These are phyloP conservation scores for Neoarius graeffei DNA, from an alignment of 2,113 vertebrate species.

Conservation along the genomic window DNA sequence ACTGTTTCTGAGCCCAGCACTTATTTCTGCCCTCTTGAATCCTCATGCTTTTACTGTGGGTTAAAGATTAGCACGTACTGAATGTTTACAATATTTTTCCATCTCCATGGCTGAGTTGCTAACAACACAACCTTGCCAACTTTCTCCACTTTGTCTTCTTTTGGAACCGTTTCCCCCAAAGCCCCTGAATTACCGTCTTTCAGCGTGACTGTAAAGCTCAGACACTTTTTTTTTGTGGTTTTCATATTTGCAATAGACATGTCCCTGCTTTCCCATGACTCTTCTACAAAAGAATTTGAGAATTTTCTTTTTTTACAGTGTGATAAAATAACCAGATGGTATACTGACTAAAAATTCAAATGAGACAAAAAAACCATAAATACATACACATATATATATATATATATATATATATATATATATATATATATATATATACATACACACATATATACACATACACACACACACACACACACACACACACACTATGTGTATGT, in stretches of 20 bases:
- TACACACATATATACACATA: not conserved
- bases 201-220: constrained; percentile 14
- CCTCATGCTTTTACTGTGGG: constrained; percentile 22
- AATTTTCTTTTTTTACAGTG: not conserved
- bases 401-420: too few relatives aligned
- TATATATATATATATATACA: too few relatives aligned
- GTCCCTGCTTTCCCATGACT: constrained; percentile 30
- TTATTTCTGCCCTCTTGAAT: constrained; percentile 29
- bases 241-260: constrained; percentile 31
- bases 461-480: too few relatives aligned
- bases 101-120: constrained; percentile 48
- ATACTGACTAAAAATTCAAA: not conserved
- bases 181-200: constrained; percentile 12
- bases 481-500: too few relatives aligned
- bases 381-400: not conserved
- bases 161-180: constrained; percentile 14
- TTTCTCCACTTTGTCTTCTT: constrained; percentile 40
- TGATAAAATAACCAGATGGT: not conserved
- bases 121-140: constrained; percentile 43
- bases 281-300: constrained; percentile 10
- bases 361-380: too few relatives aligned
- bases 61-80: constrained; percentile 21
- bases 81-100: constrained; percentile 42
- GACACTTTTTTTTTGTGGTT: constrained; percentile 17
- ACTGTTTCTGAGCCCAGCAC: not conserved